Conservation (phyloP, 2,888 invertebrate genomes). For the Plebejus anna region DNA sequence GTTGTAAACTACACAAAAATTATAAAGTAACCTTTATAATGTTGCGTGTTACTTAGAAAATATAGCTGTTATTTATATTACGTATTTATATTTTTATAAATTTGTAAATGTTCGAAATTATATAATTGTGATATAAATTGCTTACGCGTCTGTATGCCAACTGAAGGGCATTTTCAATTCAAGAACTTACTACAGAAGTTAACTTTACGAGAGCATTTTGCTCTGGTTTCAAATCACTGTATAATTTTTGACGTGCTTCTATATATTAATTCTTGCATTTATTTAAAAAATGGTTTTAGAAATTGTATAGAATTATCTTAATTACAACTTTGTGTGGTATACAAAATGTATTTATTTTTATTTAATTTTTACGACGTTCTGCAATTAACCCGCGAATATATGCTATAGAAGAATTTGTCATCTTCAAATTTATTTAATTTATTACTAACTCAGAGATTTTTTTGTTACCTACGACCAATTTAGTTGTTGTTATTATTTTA, state of each 20-base stretch:
- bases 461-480: background rate
- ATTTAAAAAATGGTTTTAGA: background rate
- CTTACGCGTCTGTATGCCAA: background rate
- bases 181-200: background rate
- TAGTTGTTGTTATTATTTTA: background rate
- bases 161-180: background rate
- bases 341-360: background rate
- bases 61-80: background rate
- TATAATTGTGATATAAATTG: background rate
- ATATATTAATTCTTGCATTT: background rate
- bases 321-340: background rate
- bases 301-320: too few species aligned
- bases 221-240: background rate
- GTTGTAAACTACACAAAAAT: background rate
- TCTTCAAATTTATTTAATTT: background rate
- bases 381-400: background rate
- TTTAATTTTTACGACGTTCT: background rate
- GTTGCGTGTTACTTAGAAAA: background rate
- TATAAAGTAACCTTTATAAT: conserved; percentile 1
- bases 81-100: background rate
- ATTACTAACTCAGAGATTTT: background rate
- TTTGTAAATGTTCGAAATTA: background rate
- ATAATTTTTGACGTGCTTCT: background rate
- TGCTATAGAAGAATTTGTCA: background rate
- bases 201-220: background rate